Evolutionary conservation across 2,888 invertebrate genomes (phyloP), one percentile per base, ranked within the genome.

Genomic region (Strigamia maritima): DNA sequence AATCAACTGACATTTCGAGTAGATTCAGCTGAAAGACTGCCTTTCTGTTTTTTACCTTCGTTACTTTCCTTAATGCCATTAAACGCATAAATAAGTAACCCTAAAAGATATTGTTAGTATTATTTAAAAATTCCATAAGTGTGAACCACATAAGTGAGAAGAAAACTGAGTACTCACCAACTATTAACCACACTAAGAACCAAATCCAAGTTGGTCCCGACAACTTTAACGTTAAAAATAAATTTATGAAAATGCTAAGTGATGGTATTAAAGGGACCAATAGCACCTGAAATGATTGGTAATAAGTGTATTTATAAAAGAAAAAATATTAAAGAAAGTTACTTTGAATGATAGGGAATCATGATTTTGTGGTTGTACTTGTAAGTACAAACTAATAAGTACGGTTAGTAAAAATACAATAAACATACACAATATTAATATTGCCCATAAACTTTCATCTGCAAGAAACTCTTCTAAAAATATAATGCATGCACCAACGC

Each of bases 171-270:
- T n/a, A 78, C 83, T 82, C 81, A 86, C 95, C 95, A 81, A 94
- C 86, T 14, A 86, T 84, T 88, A 95, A 90, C 95, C 95, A 96
- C 38, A 94, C 87, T 3, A 87, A 87, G 84, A 95, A 93, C 82
- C 94, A 87, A n/a, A 94, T 88, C 95, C 96, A 96, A 0, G 95
- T 95, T 81, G 89, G 88, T 0, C 86, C 83, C 82, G 92, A 92
- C 82, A 96, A 87, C 86, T 93, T 90, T 79, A 93, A 87, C 94
- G 96, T 94, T 26, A 96, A 87, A 85, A 94, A 93, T 79, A 94
- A 89, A 84, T 96, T 96, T 70, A 93, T 89, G 82, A 94, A 89
- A 81, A 94, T 92, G 84, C 94, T 94, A 74, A 93, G 83, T 49
- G 91, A 91, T 0, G 95, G 95, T 78, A 95, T 85, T 80, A 93